Evolutionary conservation across 2,797 vertebrate genomes (phyloP).

Genomic region (Paguma larvata): DNA sequence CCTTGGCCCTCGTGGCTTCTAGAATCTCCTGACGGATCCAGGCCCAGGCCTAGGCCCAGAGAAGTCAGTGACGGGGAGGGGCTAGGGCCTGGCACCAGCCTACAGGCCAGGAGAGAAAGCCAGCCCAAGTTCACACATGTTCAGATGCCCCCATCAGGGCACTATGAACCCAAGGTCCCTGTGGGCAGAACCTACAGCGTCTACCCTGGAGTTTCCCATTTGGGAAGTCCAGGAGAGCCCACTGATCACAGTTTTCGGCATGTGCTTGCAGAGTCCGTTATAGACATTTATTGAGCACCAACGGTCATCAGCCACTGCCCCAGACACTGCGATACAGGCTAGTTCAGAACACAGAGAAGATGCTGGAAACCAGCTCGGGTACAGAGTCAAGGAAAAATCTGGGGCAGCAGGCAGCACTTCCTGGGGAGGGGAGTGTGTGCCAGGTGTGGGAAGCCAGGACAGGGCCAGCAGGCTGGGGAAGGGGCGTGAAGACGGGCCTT

Average conservation of each 20-base stretch:
- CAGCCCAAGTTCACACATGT: not conserved
- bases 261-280: not conserved
- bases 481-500: not conserved
- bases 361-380: not conserved
- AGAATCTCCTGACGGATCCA: not conserved
- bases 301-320: not conserved
- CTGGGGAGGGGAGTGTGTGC: not conserved
- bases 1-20: conserved; percentile 17
- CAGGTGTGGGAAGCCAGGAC: not conserved
- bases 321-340: not conserved
- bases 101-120: not conserved
- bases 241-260: not conserved
- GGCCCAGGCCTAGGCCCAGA: not conserved
- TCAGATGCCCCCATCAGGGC: not conserved
- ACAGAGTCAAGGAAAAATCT: not conserved
- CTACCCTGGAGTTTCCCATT: not conserved
- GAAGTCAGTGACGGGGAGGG: not conserved
- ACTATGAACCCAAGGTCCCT: not conserved
- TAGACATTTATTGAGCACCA: not conserved
- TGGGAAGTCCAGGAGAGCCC: not conserved
- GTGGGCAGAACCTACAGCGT: not conserved
- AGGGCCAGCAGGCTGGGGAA: not conserved
- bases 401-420: not conserved
- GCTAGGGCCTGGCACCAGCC: not conserved
- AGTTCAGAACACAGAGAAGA: not conserved